Conservation (phyloP, 1,140 invertebrate species). For the Drosophila jambulina region DNA sequence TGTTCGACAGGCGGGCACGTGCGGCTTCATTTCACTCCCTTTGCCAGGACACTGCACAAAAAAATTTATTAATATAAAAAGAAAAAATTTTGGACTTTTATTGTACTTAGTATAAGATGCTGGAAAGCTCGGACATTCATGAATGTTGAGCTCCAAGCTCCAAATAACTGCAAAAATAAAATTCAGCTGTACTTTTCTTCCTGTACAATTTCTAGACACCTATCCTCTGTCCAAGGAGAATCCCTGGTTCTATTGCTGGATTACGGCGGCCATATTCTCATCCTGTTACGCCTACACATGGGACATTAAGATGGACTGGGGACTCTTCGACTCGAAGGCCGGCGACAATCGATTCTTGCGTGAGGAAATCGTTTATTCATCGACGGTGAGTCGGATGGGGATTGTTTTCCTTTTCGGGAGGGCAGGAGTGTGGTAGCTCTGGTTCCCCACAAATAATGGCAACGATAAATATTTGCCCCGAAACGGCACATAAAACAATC, state of each 20-base stretch:
- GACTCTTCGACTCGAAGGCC: conserved; percentile 94
- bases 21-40: not conserved
- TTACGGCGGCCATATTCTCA: conserved; percentile 91
- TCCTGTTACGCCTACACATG: conserved; percentile 95
- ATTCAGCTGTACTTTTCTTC: not conserved
- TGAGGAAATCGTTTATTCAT: conserved; percentile 92
- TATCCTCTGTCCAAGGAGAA: conserved; percentile 89
- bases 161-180: too few species aligned
- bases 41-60: not conserved
- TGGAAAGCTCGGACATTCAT: too few species aligned
- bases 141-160: too few species aligned
- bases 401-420: not conserved
- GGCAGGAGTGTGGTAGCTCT: not conserved
- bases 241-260: conserved; percentile 93
- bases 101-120: too few species aligned
- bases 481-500: conserved; percentile 76
- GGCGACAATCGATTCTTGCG: conserved; percentile 92
- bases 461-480: conserved; percentile 72
- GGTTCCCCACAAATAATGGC: conserved; percentile 56
- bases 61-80: not conserved
- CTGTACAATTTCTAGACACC: conserved; percentile 85
- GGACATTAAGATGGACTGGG: conserved; percentile 99
- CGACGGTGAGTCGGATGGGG: conserved; percentile 86
- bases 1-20: conserved; percentile 39
- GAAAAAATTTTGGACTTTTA: too few species aligned